A percentile compares a stretch with the other conserved stretches of the same genome.
These are phyloP conservation scores for Ochotona princeps DNA, from an alignment of 2,113 vertebrate species.

Conservation along the genomic window DNA sequence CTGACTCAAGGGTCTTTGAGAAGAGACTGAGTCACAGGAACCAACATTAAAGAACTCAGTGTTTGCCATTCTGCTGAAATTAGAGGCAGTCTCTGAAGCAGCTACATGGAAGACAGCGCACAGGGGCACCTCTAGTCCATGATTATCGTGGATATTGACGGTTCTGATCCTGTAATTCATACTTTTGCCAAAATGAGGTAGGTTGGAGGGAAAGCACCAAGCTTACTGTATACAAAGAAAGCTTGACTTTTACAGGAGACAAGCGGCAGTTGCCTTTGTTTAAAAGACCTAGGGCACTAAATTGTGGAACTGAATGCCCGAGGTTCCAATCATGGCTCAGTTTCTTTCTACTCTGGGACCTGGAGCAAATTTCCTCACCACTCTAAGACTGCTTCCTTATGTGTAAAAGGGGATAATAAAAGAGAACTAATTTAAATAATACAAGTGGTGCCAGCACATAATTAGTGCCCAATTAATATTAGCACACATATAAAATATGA, in stretches of 20 bases:
- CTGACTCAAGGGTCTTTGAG: background rate
- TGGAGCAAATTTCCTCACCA: background rate
- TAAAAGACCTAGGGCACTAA: background rate
- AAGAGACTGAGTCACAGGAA: background rate
- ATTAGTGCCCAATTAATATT: slow-evolving; percentile 7
- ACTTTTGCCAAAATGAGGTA: background rate
- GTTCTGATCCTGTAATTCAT: background rate
- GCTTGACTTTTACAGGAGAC: background rate
- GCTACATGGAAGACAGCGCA: background rate
- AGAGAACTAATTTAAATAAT: background rate
- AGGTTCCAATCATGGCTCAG: background rate
- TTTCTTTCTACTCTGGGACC: background rate
- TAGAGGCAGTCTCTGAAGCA: background rate
- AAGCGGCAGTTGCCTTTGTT: background rate
- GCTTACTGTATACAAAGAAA: background rate
- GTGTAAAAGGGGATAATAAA: background rate
- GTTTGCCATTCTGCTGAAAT: background rate
- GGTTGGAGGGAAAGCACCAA: background rate
- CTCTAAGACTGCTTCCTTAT: background rate
- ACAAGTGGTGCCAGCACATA: background rate
- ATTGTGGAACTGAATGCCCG: background rate
- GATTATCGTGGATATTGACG: background rate
- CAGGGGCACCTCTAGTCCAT: too few species aligned
- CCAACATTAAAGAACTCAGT: background rate
- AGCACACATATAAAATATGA: background rate